A percentile compares a stretch with the other conserved stretches of the same genome.
phyloP scores from a whole-genome alignment of 2,888 invertebrate species.

The Tenthredo mesomela region DNA sequence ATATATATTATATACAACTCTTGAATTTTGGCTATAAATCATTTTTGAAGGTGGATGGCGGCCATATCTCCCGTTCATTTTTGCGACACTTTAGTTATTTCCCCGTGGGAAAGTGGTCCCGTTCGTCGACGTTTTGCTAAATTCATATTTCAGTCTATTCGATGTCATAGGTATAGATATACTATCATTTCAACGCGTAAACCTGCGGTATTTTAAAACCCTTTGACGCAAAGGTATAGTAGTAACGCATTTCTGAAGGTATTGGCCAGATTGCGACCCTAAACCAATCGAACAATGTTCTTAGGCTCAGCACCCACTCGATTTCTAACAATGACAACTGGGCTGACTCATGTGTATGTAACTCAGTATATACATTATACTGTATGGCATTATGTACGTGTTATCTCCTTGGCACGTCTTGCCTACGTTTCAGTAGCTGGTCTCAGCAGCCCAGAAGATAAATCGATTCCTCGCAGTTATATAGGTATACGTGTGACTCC shows the following conservation, averaged over 20 bases:
- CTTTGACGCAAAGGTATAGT: background rate
- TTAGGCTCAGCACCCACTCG: background rate
- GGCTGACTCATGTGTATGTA: background rate
- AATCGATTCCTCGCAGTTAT: slow-evolving; percentile 21
- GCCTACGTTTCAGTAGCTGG: slow-evolving; percentile 22
- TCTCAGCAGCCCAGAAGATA: slow-evolving; percentile 15
- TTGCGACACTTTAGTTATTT: slow-evolving; percentile 20
- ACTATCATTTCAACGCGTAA: background rate
- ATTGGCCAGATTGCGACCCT: background rate
- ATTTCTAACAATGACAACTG: slow-evolving; percentile 16
- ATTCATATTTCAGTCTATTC: background rate
- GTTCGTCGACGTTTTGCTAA: background rate
- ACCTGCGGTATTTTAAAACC: background rate
- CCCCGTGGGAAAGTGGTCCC: slow-evolving; percentile 10
- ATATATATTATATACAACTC: background rate
- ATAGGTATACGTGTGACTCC: background rate
- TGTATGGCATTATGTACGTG: background rate
- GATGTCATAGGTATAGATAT: background rate
- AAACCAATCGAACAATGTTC: slow-evolving; percentile 25
- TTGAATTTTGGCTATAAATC: background rate
- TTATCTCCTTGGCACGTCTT: slow-evolving; percentile 41
- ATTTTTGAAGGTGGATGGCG: background rate
- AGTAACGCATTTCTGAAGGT: background rate
- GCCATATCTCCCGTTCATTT: background rate
- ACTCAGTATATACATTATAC: background rate